These are phyloP conservation scores for Sceloporus undulatus DNA, from an alignment of 2,113 vertebrate genomes.

Conservation along the genomic window DNA sequence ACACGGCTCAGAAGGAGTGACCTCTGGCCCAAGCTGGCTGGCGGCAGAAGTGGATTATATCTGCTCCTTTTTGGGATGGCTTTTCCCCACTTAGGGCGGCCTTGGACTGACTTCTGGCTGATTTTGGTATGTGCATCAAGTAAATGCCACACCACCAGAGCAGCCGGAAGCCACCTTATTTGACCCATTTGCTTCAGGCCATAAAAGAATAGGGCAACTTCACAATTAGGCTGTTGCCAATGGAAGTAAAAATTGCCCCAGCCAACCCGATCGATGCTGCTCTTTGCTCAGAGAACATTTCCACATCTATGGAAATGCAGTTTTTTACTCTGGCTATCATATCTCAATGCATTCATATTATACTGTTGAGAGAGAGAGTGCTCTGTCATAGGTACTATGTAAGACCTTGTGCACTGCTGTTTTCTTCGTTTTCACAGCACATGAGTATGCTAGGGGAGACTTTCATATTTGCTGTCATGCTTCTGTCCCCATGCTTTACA, in stretches of 20 bases:
- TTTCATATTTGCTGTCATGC: not conserved
- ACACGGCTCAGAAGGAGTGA: too few species aligned
- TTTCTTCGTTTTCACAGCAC: not conserved
- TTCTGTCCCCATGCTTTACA: too few species aligned
- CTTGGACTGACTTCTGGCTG: too few species aligned
- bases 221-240: not conserved
- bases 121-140: too few species aligned
- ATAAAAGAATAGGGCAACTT: not conserved
- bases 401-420: not conserved
- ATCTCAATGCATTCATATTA: not conserved
- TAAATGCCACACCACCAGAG: too few species aligned
- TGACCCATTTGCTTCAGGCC: too few species aligned
- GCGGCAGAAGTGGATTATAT: too few species aligned
- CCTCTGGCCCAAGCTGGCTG: too few species aligned
- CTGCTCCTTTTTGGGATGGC: too few species aligned
- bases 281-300: not conserved
- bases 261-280: not conserved
- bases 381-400: too few species aligned
- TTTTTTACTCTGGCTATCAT: not conserved
- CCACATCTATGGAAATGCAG: not conserved
- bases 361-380: not conserved
- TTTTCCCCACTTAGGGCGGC: too few species aligned
- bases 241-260: not conserved
- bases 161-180: too few species aligned
- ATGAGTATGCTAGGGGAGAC: not conserved